Conservation (phyloP, 2,888 invertebrate genomes). For the Xanthorhoe designata region DNA sequence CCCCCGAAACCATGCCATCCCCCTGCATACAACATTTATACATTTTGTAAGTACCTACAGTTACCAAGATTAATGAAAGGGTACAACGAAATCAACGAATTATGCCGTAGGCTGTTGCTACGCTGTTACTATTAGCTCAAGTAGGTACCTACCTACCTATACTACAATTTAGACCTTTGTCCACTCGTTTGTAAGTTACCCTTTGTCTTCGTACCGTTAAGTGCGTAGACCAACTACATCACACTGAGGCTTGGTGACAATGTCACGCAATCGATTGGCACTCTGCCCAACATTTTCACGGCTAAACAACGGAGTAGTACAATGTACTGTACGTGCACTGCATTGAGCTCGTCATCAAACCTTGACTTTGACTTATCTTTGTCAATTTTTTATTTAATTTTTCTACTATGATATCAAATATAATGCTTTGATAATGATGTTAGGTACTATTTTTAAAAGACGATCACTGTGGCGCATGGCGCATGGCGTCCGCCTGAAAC, state of each 20-base stretch:
- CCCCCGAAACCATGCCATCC: too few relatives aligned
- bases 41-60: too few relatives aligned
- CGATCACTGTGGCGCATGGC: too few relatives aligned
- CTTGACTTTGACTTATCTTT: slow-evolving; percentile 17
- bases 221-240: not conserved
- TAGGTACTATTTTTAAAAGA: too few relatives aligned
- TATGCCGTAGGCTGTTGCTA: not conserved
- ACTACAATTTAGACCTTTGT: not conserved
- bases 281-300: slow-evolving; percentile 55
- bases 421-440: too few relatives aligned
- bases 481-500: too few relatives aligned
- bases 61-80: too few relatives aligned
- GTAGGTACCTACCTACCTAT: too few relatives aligned
- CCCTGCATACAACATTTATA: too few relatives aligned
- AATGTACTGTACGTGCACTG: slow-evolving; percentile 7
- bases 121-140: not conserved
- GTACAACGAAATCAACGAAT: too few relatives aligned
- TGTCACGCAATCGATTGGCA: slow-evolving; percentile 67
- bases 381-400: not conserved
- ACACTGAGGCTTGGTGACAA: slow-evolving; percentile 21
- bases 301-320: slow-evolving; percentile 29
- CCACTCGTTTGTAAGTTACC: not conserved
- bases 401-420: not conserved
- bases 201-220: not conserved
- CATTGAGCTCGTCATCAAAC: slow-evolving; percentile 8